Evolutionary conservation across 1,140 invertebrate species (phyloP), one percentile per base, ranked within the genome.

Genomic region (Oryzaephilus surinamensis): DNA sequence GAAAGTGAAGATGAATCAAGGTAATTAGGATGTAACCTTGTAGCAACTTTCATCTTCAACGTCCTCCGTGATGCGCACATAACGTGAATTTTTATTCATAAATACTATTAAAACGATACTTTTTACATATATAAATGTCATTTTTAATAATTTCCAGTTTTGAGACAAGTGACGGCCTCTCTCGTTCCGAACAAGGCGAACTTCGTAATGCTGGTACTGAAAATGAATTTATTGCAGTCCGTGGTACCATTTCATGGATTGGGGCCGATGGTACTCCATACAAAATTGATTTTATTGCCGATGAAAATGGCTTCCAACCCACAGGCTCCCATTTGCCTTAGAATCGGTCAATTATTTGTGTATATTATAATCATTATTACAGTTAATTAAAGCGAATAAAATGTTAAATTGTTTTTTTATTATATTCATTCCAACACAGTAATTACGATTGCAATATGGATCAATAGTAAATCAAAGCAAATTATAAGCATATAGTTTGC

Each of bases 221-320:
- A 10, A 68, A 77, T 37, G 73, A 77, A 44, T 64, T 64, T 4
- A 48, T 76, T 1, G 70, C 69, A 17, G 76, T 70, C 0, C 65
- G 73, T 16, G 82, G 82, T 0, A 70, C 67, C 0, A 87, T 75
- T 62, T 76, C 73, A 8, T 88, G 84, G 63, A 76, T 73, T 4
- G 75, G 75, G 16, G 74, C 77, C 2, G 79, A 85, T 52, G 74
- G 74, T 27, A 66, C 69, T 41, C 65, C 64, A 11, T 77, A 78
- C 57, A 67, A 66, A 0, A 46, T 59, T 5, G 39, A 47, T 6
- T 59, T 54, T 26, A 47, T 42, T 2, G 57, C 58, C 11, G 55
- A 54, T 38, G 57, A 58, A 37, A 63, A 64, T 40, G 65, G 65
- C n/a, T 66, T 57, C 43, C 54, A 51, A 33, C 53, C 55, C n/a